Base-by-base conservation (phyloP, 2,888 invertebrate species). In the Xylota sylvarum region DNA sequence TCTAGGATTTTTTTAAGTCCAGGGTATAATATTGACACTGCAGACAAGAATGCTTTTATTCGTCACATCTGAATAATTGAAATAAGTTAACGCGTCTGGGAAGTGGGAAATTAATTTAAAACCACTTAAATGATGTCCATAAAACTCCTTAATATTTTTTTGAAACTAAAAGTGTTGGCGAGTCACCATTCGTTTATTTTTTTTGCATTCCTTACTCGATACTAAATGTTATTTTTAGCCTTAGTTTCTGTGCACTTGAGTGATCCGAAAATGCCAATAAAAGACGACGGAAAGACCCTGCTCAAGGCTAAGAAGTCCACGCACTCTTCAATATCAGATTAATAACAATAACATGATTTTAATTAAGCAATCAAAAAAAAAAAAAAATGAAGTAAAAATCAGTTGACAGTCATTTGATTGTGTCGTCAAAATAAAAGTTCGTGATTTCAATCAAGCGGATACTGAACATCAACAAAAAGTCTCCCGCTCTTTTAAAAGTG, bases 321-420 rank as follows among this genome's bases (percentile, higher is more conserved):
- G 43, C 27, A 40, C 74, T 74, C 52, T n/a, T 14, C 62, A 58
- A 67, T 76, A 56, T 48, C 67, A 60, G 40, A 77, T 60, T 69
- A 77, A 69, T 69, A 69, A 50, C 48, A 67, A 17, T 30, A 30
- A 50, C 77, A 69, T 50, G 50, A 23, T 6, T 65, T 65, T 37
- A 60, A 77, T 60, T 30, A 60, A 77, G 9, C 40, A 48, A 69
- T 55, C 30, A 55, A 69, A 40, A 37, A 1, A 1, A 23, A 3
- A 23, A n/a, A n/a, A n/a, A n/a, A n/a, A n/a, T n/a, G n/a, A n/a
- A n/a, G n/a, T n/a, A n/a, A n/a, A 19, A 40, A n/a, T 48, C 40
- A 48, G 35, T 72, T 52, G 78, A 62, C 70, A 69, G 32, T 69
- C 30, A 77, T 19, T 35, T 56, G 40, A 55, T 40, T 35, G 30